phyloP scores from a whole-genome alignment of 1,140 invertebrate species.

The Microplitis demolitor region DNA sequence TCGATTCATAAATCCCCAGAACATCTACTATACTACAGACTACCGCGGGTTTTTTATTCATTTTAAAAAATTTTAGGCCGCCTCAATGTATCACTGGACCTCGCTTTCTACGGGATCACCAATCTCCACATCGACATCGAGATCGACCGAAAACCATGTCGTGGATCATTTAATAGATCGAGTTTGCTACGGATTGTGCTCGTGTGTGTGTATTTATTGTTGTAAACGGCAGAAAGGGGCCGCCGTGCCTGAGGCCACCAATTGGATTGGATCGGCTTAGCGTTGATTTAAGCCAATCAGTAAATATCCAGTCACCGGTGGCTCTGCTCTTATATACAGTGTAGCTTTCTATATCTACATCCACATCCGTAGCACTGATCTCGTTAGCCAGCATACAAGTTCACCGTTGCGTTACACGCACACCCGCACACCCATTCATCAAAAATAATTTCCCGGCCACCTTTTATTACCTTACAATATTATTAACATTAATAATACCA shows the following conservation, averaged over 20 bases:
- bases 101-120: too few species aligned
- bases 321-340: constrained; percentile 2
- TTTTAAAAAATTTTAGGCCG: too few species aligned
- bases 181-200: neutral
- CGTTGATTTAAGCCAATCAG: constrained; percentile 63
- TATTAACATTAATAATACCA: too few species aligned
- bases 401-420: constrained; percentile 55
- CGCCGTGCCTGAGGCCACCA: constrained; percentile 41
- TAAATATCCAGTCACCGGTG: constrained; percentile 55
- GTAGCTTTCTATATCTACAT: constrained; percentile 35
- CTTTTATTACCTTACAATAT: too few species aligned
- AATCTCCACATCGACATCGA: too few species aligned
- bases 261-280: constrained; percentile 60
- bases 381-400: constrained; percentile 59
- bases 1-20: constrained; percentile 26
- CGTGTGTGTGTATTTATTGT: constrained; percentile 20
- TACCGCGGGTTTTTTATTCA: too few species aligned
- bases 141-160: too few species aligned
- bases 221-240: constrained; percentile 48
- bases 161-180: neutral
- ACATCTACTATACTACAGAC: neutral
- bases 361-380: constrained; percentile 50
- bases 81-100: neutral
- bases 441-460: neutral
- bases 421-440: constrained; percentile 26